Percentiles rank a stretch among this genome's conserved stretches.
phyloP scores from a whole-genome alignment of 2,888 invertebrate species.

The Apocheima hispidaria region DNA sequence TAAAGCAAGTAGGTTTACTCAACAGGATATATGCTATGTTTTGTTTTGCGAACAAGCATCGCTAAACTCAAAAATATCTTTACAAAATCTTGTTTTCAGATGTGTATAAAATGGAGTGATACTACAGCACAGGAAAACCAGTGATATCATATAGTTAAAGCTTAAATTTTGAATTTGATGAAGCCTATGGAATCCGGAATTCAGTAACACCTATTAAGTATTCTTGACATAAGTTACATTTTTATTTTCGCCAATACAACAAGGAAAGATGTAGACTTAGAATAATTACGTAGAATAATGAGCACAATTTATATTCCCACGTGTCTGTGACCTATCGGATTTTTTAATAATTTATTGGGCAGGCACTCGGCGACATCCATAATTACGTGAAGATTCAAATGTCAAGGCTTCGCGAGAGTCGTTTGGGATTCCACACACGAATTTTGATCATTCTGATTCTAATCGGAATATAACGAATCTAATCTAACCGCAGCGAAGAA shows the following conservation, averaged over 20 bases:
- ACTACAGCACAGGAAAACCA: neutral
- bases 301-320: conserved; percentile 42
- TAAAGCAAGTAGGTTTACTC: too few species aligned
- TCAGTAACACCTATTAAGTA: neutral
- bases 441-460: conserved; percentile 3
- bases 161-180: neutral
- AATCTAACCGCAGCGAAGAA: neutral
- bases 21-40: too few species aligned
- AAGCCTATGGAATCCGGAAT: neutral
- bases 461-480: conserved; percentile 5
- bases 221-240: neutral
- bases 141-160: neutral
- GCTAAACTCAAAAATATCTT: too few species aligned
- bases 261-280: conserved; percentile 1
- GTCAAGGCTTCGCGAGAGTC: conserved; percentile 45
- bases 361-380: conserved; percentile 38
- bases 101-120: too few species aligned
- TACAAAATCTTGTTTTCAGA: too few species aligned
- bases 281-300: conserved; percentile 18
- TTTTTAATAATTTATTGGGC: conserved; percentile 40
- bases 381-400: conserved; percentile 47
- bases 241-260: neutral
- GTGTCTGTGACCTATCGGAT: conserved; percentile 42
- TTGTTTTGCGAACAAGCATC: too few species aligned
- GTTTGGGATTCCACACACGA: conserved; percentile 39